Evolutionary conservation across 2,888 invertebrate genomes (phyloP), one percentile per base, ranked within the genome.

Genomic region (Syrista parreyssii): DNA sequence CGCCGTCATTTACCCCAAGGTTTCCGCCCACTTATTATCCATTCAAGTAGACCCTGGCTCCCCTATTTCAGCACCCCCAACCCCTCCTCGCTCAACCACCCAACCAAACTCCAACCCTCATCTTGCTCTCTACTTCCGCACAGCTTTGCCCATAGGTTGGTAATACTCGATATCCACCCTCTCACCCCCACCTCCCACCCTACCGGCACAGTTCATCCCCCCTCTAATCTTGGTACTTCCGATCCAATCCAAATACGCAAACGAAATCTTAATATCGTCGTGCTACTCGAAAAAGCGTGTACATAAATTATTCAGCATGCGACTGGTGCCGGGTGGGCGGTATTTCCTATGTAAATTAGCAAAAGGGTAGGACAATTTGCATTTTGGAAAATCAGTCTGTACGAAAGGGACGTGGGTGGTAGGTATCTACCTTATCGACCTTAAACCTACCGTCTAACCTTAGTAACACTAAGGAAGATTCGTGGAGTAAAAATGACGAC

Each of bases 11-110:
- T 77, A 74, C 79, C 76, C 74, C 73, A 33, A 68, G 69, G 68
- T 76, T 75, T 75, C 75, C 78, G 75, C 71, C 78, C 71, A 71
- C 78, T 75, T 78, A 78, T 78, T 78, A 75, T 78, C 75, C 75
- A 78, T 78, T 78, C 78, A 78, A 78, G 71, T 68, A 74, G 68
- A 68, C 68, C 68, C 69, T 68, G 69, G 75, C 55, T 75, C 71
- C 75, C 36, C 40, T 74, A 74, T 68, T 68, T 68, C 68, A 68
- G 33, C 32, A 33, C 23, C 30, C 40, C 40, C 32, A 23, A 15
- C 36, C 36, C 36, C 12, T 0, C 12, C 12, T 4, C 40, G 1
- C 40, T 40, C 15, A 40, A 15, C 40, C 40, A 15, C 40, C 40
- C 40, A 40, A 40, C 40, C 0, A 40, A 40, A 40, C 40, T 40